Conservation (phyloP, 2,888 invertebrate species). For the Caenorhabditis sp. region DNA sequence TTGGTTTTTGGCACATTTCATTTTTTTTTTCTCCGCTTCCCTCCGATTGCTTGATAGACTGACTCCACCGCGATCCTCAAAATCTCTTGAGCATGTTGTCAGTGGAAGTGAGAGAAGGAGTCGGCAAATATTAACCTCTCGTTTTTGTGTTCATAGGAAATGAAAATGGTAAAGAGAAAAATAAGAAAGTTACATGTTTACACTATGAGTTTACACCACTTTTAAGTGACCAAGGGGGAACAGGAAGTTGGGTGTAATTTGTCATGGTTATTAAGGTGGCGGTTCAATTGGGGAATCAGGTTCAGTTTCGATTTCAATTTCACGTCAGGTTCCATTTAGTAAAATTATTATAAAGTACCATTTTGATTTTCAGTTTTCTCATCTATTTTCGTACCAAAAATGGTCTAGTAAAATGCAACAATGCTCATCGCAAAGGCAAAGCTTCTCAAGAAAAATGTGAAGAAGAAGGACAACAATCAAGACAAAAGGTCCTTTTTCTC, state of each 20-base stretch:
- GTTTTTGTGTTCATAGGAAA: constrained; percentile 23
- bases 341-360: too few species aligned
- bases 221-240: constrained; percentile 42
- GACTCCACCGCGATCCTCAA: neutral
- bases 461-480: constrained; percentile 40
- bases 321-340: too few species aligned
- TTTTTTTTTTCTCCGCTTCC: neutral
- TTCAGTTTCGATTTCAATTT: too few species aligned
- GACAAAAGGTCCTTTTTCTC: constrained; percentile 43
- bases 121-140: constrained; percentile 46
- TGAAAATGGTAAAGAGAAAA: constrained; percentile 9
- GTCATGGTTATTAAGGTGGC: too few species aligned
- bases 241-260: too few species aligned
- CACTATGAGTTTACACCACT: constrained; percentile 39
- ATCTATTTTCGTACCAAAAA: too few species aligned
- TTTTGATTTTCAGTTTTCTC: too few species aligned
- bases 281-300: too few species aligned
- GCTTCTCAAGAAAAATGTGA: neutral
- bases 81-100: constrained; percentile 49
- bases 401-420: too few species aligned
- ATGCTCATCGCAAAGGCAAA: too few species aligned
- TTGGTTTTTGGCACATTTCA: constrained; percentile 43
- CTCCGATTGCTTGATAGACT: too few species aligned
- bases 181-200: constrained; percentile 38
- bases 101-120: constrained; percentile 20